phyloP scores from a whole-genome alignment of 92 coral and sea anemone genomes.

The Palythoa grandis region DNA sequence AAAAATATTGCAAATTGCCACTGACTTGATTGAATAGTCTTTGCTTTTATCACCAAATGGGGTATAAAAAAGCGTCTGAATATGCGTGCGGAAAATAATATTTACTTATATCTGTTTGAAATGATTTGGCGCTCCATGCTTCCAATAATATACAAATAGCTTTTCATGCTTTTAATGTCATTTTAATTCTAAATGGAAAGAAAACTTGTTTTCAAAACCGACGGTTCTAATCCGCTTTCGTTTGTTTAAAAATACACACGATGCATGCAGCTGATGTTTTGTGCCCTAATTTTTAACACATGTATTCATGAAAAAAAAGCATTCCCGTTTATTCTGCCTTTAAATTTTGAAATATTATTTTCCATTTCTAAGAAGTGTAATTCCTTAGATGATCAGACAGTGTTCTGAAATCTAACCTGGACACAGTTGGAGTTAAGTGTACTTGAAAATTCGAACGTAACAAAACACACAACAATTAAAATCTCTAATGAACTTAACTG shows the following conservation, averaged over 20 bases:
- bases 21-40: background rate
- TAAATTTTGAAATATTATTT: background rate
- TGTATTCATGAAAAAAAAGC: background rate
- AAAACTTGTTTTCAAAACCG: constrained; percentile 9
- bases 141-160: constrained; percentile 8
- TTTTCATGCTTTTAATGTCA: constrained; percentile 31
- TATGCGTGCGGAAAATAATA: constrained; percentile 5
- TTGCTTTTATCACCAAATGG: background rate
- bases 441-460: constrained; percentile 34
- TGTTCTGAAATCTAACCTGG: background rate
- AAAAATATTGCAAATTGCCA: background rate
- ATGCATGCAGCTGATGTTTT: constrained; percentile 15
- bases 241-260: constrained; percentile 29
- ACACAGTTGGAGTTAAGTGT: constrained; percentile 38
- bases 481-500: constrained; percentile 48
- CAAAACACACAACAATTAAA: constrained; percentile 38
- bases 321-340: background rate
- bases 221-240: constrained; percentile 26
- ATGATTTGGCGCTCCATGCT: constrained; percentile 1
- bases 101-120: constrained; percentile 26
- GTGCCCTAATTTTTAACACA: background rate
- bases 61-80: background rate
- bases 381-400: constrained; percentile 1
- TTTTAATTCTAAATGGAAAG: constrained; percentile 32
- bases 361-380: background rate